Evolutionary conservation across 2,797 vertebrate genomes (phyloP).

Genomic region (Chromis chromis): DNA sequence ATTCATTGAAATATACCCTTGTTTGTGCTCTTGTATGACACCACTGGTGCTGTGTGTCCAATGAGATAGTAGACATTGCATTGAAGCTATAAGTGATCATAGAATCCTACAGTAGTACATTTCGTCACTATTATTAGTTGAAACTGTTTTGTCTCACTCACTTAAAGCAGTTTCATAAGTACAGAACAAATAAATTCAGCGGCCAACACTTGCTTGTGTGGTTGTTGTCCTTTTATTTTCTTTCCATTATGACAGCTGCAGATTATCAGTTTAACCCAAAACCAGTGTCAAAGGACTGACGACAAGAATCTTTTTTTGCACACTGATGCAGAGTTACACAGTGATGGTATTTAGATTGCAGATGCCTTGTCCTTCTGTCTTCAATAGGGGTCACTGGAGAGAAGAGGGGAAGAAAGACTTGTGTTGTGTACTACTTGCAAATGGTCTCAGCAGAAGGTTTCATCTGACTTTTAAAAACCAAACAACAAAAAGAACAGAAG

Average conservation of each 20-base stretch:
- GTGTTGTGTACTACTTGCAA: not conserved
- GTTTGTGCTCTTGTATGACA: not conserved
- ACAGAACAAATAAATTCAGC: not conserved
- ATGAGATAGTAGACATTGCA: too few species aligned
- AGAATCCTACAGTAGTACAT: too few species aligned
- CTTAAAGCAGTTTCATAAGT: not conserved
- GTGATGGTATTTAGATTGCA: not conserved
- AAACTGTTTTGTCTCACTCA: not conserved
- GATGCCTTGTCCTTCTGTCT: constrained; percentile 33
- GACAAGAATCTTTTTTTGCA: not conserved
- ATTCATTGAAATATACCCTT: not conserved
- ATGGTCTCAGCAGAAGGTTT: constrained; percentile 30
- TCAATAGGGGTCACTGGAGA: constrained; percentile 70
- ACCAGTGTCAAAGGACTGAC: not conserved
- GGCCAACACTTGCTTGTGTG: too few species aligned
- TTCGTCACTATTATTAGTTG: not conserved
- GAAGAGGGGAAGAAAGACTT: constrained; percentile 3
- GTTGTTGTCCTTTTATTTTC: not conserved
- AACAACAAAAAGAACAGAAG: constrained; percentile 1
- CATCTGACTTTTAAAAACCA: constrained; percentile 31
- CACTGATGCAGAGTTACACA: not conserved
- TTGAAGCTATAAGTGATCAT: too few species aligned
- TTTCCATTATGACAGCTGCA: not conserved
- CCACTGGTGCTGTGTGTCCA: not conserved
- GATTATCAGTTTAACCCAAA: not conserved